Evolutionary conservation across 2,113 vertebrate species (phyloP).

Genomic region (Rhea pennata): DNA sequence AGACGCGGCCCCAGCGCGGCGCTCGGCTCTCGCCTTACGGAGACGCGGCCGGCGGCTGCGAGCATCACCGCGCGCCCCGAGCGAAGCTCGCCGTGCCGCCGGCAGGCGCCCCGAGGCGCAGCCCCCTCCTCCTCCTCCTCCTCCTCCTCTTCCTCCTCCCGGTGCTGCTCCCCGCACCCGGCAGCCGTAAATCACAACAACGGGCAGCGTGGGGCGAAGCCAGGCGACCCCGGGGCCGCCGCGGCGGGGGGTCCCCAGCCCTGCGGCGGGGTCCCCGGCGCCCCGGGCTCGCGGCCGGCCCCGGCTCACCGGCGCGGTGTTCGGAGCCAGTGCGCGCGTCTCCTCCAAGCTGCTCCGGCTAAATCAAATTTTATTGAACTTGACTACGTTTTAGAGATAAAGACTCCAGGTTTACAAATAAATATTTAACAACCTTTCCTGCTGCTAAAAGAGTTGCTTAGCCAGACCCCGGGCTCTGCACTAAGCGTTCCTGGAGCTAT

Average conservation of each 20-base stretch:
- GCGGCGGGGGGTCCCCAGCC: background rate
- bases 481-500: constrained; percentile 56
- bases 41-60: too few species aligned
- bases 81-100: too few species aligned
- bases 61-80: too few species aligned
- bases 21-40: too few species aligned
- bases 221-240: accelerated
- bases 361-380: constrained; percentile 69
- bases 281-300: background rate
- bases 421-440: constrained; percentile 71
- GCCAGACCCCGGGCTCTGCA: background rate
- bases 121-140: too few species aligned
- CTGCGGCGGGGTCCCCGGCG: too few species aligned
- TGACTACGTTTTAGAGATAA: constrained; percentile 56
- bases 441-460: constrained; percentile 58
- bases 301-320: background rate
- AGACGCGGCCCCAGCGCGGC: too few species aligned
- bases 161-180: too few species aligned
- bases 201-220: background rate
- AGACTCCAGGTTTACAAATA: constrained; percentile 73
- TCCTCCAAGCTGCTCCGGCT: constrained; percentile 7
- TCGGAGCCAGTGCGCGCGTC: background rate
- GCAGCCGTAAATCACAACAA: too few species aligned
- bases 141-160: too few species aligned
- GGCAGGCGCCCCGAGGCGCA: too few species aligned